Base-by-base conservation (phyloP, 1,140 invertebrate genomes). In the Halotydeus destructor region DNA sequence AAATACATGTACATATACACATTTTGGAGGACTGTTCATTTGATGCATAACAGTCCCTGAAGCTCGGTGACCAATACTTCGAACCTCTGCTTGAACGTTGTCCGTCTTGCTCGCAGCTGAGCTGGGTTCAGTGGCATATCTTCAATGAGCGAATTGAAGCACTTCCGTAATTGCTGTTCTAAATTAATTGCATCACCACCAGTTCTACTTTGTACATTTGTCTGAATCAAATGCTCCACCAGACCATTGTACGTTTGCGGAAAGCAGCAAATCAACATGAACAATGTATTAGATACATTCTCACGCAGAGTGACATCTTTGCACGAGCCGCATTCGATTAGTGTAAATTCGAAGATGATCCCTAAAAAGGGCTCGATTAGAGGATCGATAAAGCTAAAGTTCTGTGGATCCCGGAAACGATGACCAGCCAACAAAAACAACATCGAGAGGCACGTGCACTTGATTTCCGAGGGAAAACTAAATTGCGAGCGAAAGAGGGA, bases 331-430 rank as follows among this genome's bases (percentile, higher is more conserved):
- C 28, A 32, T 32, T 44, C 42, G 8, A 12, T 12, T 8, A 44
- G 38, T 8, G 31, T 44, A 28, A 44, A 44, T 24, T 44, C 42
- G 18, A 44, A 26, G 9, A 44, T 44, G 5, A 22, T 40, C n/a
- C n/a, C 6, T 4, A 44, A 24, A 25, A 44, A 44, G 2, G 42
- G 42, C 19, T 14, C 12, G 3, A 44, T 25, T 16, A 25, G 14
- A 14, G 26, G 23, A 23, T 38, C 6, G 1, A 44, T 31, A 24
- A 24, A 23, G 14, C 28, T 6, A 21, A 12, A 23, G 18, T 45
- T 45, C 21, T 37, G 23, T 3, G 42, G 38, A n/a, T 45, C 41
- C 2, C 3, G 12, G 9, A 30, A n/a, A n/a, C 34, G 22, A 16
- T 44, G 42, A 2, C 5, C 19, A 3, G 34, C 42, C 21, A 44